These are phyloP conservation scores for Marronus borbonicus DNA, from an alignment of 2,888 invertebrate species.

Conservation along the genomic window DNA sequence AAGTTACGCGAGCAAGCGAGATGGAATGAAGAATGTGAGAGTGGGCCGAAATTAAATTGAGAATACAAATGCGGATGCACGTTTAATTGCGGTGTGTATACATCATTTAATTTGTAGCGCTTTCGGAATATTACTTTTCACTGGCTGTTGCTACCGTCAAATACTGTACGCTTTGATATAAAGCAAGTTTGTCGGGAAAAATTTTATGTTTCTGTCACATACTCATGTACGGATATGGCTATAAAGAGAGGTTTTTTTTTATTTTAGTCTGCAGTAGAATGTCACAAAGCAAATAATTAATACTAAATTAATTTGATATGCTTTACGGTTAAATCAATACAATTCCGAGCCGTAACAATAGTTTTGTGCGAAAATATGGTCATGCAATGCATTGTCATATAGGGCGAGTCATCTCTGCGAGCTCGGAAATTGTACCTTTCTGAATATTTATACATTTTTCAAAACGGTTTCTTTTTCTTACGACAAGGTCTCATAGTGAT, in stretches of 20 bases:
- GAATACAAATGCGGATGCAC: slow-evolving; percentile 61
- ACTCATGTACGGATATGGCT: not conserved
- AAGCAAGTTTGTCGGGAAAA: slow-evolving; percentile 17
- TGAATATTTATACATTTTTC: too few relatives aligned
- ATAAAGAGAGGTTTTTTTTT: not conserved
- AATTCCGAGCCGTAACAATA: not conserved
- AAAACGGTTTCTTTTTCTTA: too few relatives aligned
- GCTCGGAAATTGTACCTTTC: too few relatives aligned
- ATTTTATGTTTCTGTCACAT: slow-evolving; percentile 27
- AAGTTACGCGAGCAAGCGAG: slow-evolving; percentile 23
- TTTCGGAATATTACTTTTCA: slow-evolving; percentile 49
- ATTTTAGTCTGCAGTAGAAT: slow-evolving; percentile 2
- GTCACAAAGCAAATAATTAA: not conserved
- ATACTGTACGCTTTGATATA: slow-evolving; percentile 23
- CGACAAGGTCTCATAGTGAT: too few relatives aligned
- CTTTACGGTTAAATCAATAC: not conserved
- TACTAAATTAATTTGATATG: not conserved
- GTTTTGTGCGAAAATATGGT: not conserved
- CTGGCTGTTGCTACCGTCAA: slow-evolving; percentile 42
- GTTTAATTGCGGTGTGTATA: slow-evolving; percentile 59
- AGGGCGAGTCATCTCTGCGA: too few relatives aligned
- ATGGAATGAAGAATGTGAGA: slow-evolving; percentile 53
- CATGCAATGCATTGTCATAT: not conserved
- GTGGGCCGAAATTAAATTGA: slow-evolving; percentile 60
- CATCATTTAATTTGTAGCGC: slow-evolving; percentile 56